Conservation (phyloP, 2,888 invertebrate species). For the Neoaliturus tenellus region DNA sequence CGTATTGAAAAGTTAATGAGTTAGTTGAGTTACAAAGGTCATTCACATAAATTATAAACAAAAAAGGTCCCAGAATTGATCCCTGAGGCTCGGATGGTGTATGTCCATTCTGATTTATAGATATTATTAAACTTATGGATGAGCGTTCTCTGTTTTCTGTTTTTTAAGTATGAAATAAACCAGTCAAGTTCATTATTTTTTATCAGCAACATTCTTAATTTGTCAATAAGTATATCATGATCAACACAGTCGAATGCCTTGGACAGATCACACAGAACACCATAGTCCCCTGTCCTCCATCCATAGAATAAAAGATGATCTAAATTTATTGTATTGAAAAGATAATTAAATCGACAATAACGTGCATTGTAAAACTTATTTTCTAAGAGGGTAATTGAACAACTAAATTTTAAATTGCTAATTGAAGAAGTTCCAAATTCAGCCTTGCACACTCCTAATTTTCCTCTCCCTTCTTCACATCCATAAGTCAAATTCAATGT, state of each 20-base stretch:
- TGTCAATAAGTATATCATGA: background rate
- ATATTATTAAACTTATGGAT: too few species aligned
- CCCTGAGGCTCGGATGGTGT: slow-evolving; percentile 21
- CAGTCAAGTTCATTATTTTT: background rate
- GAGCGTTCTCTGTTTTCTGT: background rate
- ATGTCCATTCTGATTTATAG: slow-evolving; percentile 4
- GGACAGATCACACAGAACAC: background rate
- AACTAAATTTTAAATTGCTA: too few species aligned
- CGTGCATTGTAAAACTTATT: too few species aligned
- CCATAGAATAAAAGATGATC: too few species aligned
- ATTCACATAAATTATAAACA: slow-evolving; percentile 47
- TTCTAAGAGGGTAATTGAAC: too few species aligned
- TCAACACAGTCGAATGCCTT: slow-evolving; percentile 31
- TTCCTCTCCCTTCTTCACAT: too few species aligned
- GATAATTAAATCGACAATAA: too few species aligned
- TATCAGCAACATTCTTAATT: too few species aligned
- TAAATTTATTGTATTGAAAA: too few species aligned
- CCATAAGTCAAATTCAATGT: too few species aligned
- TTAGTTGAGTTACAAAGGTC: background rate
- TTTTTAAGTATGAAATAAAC: background rate
- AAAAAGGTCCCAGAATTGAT: slow-evolving; percentile 23
- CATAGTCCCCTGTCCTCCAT: background rate
- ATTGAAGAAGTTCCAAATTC: too few species aligned
- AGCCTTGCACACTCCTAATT: too few species aligned
- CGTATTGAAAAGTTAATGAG: background rate